These are phyloP conservation scores for Pristionchus mayeri DNA, from an alignment of 2,888 invertebrate species.

Conservation along the genomic window DNA sequence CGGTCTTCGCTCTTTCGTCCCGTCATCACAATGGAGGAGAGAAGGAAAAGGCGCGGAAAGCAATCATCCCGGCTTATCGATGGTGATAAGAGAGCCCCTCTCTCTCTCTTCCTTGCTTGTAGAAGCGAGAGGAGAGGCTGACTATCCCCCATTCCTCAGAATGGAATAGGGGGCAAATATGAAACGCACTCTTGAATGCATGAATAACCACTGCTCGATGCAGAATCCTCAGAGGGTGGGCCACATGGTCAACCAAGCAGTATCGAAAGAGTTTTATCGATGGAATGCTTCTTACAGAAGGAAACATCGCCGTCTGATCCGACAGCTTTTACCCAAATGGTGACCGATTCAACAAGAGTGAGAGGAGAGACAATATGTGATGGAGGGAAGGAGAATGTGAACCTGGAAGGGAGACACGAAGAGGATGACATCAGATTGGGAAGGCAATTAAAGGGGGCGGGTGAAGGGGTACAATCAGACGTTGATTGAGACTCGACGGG, in stretches of 20 bases:
- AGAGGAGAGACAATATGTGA: neutral
- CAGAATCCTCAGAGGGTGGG: neutral
- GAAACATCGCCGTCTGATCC: neutral
- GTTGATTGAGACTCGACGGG: neutral
- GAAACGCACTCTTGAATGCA: constrained; percentile 27
- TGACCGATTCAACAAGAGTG: neutral
- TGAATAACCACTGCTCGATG: neutral
- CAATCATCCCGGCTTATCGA: constrained; percentile 42
- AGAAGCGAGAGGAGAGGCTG: constrained; percentile 24
- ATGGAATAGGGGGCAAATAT: constrained; percentile 18
- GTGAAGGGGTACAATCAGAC: constrained; percentile 5
- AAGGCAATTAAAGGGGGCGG: neutral
- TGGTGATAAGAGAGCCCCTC: constrained; percentile 40
- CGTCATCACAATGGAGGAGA: constrained; percentile 14
- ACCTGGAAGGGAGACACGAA: constrained; percentile 9
- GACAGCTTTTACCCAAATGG: neutral
- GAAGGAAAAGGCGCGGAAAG: constrained; percentile 9
- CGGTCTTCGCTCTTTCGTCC: constrained; percentile 41
- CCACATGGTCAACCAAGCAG: neutral
- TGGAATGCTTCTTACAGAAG: constrained; percentile 1
- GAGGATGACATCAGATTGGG: constrained; percentile 4
- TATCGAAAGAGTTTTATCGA: neutral
- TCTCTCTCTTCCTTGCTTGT: too few species aligned
- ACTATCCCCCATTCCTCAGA: constrained; percentile 5
- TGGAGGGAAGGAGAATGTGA: neutral